phyloP scores from a whole-genome alignment of 2,797 vertebrate species.

The Galago senegalensis region DNA sequence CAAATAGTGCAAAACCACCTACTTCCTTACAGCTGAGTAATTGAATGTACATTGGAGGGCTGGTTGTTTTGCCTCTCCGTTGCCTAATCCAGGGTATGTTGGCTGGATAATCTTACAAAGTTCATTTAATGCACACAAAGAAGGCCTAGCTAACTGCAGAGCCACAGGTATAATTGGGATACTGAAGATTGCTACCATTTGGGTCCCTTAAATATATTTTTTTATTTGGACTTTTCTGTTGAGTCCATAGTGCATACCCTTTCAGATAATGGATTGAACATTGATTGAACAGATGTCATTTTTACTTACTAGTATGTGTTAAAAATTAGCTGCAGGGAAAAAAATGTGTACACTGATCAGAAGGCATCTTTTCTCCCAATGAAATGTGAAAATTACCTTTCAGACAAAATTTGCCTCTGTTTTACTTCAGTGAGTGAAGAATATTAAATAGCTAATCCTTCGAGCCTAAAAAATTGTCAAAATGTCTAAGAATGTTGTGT shows the following conservation, averaged over 20 bases:
- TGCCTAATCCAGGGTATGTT: neutral
- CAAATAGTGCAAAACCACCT: neutral
- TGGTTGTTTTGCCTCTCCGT: neutral
- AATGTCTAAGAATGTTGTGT: conserved; percentile 70
- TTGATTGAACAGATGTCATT: neutral
- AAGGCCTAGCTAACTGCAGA: neutral
- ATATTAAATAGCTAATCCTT: conserved; percentile 76
- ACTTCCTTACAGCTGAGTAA: neutral
- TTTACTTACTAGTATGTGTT: conserved; percentile 51
- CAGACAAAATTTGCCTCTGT: conserved; percentile 52
- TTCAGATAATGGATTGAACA: neutral
- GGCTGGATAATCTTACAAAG: neutral
- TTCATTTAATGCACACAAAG: neutral
- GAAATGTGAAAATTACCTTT: conserved; percentile 70
- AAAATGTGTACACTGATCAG: conserved; percentile 48
- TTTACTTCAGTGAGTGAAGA: conserved; percentile 79
- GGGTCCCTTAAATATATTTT: neutral
- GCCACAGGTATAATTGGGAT: neutral
- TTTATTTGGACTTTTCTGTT: neutral
- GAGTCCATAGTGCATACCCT: neutral
- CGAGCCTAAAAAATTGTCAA: conserved; percentile 76
- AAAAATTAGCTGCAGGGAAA: conserved; percentile 40
- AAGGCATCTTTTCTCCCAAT: conserved; percentile 37
- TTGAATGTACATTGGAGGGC: neutral
- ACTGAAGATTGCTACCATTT: neutral